Evolutionary conservation across 2,797 vertebrate species (phyloP).

Genomic region (Ctenochaetus hawaiiensis): DNA sequence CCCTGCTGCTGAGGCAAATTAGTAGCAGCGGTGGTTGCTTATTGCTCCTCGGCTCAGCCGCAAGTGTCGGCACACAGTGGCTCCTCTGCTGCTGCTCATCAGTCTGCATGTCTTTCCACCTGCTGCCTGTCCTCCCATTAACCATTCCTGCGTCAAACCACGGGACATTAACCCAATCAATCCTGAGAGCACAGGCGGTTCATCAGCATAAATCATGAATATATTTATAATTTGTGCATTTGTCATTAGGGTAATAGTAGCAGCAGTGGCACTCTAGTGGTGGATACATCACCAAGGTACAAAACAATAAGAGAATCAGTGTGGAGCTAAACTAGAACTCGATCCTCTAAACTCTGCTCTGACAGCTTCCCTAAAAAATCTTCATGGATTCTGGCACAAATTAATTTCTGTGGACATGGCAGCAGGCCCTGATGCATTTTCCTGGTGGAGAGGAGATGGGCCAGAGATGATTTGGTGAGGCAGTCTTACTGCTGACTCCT

Average conservation of each 20-base stretch:
- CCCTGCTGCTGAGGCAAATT: conserved; percentile 2
- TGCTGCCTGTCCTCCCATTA: conserved; percentile 63
- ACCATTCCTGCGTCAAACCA: conserved; percentile 66
- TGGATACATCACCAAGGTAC: not conserved
- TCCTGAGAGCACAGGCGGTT: not conserved
- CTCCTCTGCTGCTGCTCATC: conserved; percentile 57
- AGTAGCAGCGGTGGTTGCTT: not conserved
- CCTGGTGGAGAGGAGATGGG: conserved; percentile 17
- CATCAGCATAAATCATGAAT: not conserved
- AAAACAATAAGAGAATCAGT: conserved; percentile 13
- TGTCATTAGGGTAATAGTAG: not conserved
- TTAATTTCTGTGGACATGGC: conserved; percentile 18
- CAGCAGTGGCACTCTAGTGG: not conserved
- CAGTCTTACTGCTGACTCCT: conserved; percentile 23
- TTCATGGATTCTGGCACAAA: conserved; percentile 35
- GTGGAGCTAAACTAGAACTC: not conserved
- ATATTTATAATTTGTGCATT: not conserved
- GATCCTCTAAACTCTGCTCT: not conserved
- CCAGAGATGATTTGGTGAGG: conserved; percentile 19
- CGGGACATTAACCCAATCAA: conserved; percentile 61
- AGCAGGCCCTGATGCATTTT: not conserved
- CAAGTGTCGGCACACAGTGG: conserved; percentile 28
- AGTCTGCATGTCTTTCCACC: conserved; percentile 61
- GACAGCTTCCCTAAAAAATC: conserved; percentile 2
- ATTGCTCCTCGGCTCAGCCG: conserved; percentile 30